These are phyloP conservation scores for Numida meleagris DNA, from an alignment of 2,113 vertebrate species.

Conservation along the genomic window DNA sequence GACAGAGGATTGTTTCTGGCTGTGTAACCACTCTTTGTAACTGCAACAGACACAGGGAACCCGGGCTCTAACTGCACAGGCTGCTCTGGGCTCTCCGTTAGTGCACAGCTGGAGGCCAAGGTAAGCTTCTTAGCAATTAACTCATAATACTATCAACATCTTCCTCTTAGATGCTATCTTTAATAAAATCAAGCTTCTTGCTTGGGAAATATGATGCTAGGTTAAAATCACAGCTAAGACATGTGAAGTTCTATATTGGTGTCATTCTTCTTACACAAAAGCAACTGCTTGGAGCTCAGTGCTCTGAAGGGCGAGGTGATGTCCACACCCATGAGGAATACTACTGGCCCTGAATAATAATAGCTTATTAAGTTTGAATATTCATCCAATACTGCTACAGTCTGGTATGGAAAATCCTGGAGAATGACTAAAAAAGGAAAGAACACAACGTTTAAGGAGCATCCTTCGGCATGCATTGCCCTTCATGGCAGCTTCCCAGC, in stretches of 20 bases:
- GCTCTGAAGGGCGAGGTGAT: fast-evolving
- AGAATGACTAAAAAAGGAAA: not conserved
- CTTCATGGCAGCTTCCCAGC: not conserved
- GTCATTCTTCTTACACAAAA: fast-evolving
- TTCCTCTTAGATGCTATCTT: not conserved
- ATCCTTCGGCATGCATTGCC: fast-evolving
- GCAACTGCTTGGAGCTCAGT: fast-evolving
- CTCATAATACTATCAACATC: fast-evolving
- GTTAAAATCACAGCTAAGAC: not conserved
- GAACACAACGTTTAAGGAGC: no score
- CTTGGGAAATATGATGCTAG: fast-evolving
- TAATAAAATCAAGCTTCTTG: not conserved
- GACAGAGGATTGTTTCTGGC: not conserved
- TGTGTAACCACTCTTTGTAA: not conserved
- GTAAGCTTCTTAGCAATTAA: not conserved
- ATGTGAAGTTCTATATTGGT: fast-evolving
- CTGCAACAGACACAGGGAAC: fast-evolving
- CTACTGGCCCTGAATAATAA: no score
- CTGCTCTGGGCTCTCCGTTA: not conserved
- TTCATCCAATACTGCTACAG: not conserved
- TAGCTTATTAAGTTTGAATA: not conserved
- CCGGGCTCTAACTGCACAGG: fast-evolving
- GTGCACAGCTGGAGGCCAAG: not conserved
- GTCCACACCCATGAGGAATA: no score
- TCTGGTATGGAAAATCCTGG: not conserved